Evolutionary conservation across 2,113 vertebrate genomes (phyloP).

Genomic region (Stomatorhinus ivindoensis): DNA sequence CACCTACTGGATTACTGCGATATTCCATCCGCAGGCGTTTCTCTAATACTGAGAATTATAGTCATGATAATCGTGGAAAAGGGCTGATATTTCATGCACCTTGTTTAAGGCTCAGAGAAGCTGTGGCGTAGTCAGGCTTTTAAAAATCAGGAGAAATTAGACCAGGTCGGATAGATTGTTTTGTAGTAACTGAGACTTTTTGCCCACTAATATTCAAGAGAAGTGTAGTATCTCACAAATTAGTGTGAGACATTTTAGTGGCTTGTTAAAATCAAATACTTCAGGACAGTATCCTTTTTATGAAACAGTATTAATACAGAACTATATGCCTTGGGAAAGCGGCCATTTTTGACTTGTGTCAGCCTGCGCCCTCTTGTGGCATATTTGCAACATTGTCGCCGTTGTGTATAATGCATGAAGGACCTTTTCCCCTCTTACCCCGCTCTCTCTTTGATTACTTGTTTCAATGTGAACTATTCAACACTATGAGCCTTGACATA

Average conservation of each 20-base stretch:
- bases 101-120: background rate
- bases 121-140: background rate
- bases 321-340: slow-evolving; percentile 6
- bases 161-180: background rate
- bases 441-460: slow-evolving; percentile 30
- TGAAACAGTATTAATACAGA: slow-evolving; percentile 1
- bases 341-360: slow-evolving; percentile 10
- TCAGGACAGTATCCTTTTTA: background rate
- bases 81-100: slow-evolving; percentile 10
- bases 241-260: background rate
- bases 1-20: background rate
- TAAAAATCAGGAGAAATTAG: background rate
- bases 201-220: background rate
- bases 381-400: slow-evolving; percentile 32
- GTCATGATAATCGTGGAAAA: background rate
- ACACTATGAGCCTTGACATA: slow-evolving; percentile 41
- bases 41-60: background rate
- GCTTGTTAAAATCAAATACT: slow-evolving; percentile 1
- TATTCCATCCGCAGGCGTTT: background rate
- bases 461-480: slow-evolving; percentile 40
- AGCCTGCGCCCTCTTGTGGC: slow-evolving; percentile 35
- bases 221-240: background rate
- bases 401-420: slow-evolving; percentile 45
- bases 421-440: slow-evolving; percentile 7
- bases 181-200: background rate